Base-by-base conservation (phyloP, 2,888 invertebrate species). In the Acheta domesticus region DNA sequence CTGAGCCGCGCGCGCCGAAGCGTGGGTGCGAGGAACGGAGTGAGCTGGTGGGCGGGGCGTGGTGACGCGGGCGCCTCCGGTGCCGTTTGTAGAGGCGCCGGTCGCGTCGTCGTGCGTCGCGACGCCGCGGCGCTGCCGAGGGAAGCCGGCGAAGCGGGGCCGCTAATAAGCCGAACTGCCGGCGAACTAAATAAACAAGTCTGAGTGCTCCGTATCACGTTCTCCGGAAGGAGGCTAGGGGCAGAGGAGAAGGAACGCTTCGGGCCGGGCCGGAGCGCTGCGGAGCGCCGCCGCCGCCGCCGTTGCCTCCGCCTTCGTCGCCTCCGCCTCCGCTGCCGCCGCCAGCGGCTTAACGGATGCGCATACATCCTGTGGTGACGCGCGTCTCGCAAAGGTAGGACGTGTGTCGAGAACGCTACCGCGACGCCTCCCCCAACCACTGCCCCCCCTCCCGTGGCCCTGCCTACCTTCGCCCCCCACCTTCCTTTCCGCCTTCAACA, bases 181-280 rank as follows among this genome's bases (percentile, higher is more conserved):
- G 62, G 16, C 62, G 62, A 62, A 62, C 62, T 62, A 62, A 62
- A 62, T 62, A 62, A 62, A 62, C 62, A 62, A 62, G 62, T 62
- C n/a, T 62, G 62, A 62, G 62, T 62, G 62, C 62, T 62, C 62
- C 62, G n/a, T 62, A 62, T 62, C 62, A 62, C 62, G 62, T 62
- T 62, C 62, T 62, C 62, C 62, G n/a, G 62, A n/a, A 62, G 62
- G 62, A 62, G 62, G 62, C 62, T 62, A 5, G n/a, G 62, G 62
- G n/a, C 16, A n/a, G n/a, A 62, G 62, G 62, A n/a, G 62, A 62
- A 62, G 62, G n/a, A 62, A n/a, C n/a, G 62, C 62, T 14, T 14
- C 62, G 62, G 14, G 62, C 36, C 8, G 36, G 23, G 23, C 23
- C 23, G 23, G 23, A 23, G 23, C 23, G 23, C 2, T 23, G 23